Conservation (phyloP, 2,797 vertebrate genomes). For the Hydrocynus forskahlii region DNA sequence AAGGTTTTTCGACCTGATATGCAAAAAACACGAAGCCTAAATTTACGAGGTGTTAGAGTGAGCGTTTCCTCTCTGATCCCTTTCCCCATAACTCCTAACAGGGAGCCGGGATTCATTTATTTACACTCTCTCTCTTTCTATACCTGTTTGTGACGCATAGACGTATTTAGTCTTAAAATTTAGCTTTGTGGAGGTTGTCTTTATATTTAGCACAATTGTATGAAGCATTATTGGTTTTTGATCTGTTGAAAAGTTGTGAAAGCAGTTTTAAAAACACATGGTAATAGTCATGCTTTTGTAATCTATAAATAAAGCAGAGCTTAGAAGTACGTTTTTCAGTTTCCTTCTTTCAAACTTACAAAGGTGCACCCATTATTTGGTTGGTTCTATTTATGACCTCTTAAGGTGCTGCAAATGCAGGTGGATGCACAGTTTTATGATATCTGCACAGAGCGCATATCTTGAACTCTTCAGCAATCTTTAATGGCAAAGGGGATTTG, state of each 20-base stretch:
- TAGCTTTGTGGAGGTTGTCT: not conserved
- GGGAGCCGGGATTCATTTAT: constrained; percentile 33
- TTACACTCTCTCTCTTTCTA: not conserved
- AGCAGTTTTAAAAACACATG: constrained; percentile 5
- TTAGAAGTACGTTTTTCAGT: not conserved
- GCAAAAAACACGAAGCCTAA: constrained; percentile 66
- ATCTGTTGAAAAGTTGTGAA: constrained; percentile 7
- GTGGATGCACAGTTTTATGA: constrained; percentile 9
- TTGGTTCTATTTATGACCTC: constrained; percentile 19
- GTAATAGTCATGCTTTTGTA: not conserved
- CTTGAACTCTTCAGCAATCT: constrained; percentile 19
- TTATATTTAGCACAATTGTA: constrained; percentile 13
- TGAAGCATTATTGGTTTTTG: not conserved
- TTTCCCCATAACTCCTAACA: constrained; percentile 68
- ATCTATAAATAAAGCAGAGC: not conserved
- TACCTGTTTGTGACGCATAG: not conserved
- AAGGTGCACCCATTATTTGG: not conserved
- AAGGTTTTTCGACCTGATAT: constrained; percentile 70
- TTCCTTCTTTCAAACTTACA: constrained; percentile 11
- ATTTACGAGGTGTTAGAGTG: constrained; percentile 72
- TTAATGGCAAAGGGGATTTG: constrained; percentile 32
- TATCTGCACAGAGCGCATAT: constrained; percentile 13
- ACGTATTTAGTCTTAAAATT: constrained; percentile 1
- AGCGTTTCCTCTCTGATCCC: constrained; percentile 63
- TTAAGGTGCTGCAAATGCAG: constrained; percentile 37